Evolutionary conservation across 2,888 invertebrate species (phyloP).

Genomic region (Melolontha melolontha): DNA sequence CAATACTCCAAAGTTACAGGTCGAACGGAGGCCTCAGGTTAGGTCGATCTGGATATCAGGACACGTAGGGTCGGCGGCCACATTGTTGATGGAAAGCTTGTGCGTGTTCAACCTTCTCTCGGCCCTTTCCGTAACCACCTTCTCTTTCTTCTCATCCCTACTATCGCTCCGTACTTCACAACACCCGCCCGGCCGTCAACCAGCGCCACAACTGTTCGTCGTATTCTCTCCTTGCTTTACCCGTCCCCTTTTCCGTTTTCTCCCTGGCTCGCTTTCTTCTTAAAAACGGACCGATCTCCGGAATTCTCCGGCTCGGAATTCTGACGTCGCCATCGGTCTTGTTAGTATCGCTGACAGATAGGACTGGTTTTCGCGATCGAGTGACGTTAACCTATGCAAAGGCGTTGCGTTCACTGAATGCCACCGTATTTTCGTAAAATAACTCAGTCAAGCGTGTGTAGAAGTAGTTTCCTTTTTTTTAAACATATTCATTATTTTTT

Average conservation of each 20-base stretch:
- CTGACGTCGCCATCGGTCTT: conserved; percentile 53
- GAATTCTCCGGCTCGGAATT: conserved; percentile 47
- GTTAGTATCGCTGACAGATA: conserved; percentile 53
- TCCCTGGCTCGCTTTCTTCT: conserved; percentile 23
- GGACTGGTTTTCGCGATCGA: conserved; percentile 50
- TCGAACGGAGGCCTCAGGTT: conserved; percentile 27
- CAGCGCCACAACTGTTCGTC: conserved; percentile 49
- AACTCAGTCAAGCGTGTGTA: conserved; percentile 1
- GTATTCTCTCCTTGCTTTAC: conserved; percentile 45
- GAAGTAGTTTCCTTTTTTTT: conserved; percentile 23
- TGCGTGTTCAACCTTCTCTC: conserved; percentile 50
- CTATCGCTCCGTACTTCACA: conserved; percentile 16
- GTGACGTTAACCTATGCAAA: conserved; percentile 43
- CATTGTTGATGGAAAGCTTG: conserved; percentile 54
- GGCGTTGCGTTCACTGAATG: conserved; percentile 28
- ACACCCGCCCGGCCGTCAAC: conserved; percentile 36
- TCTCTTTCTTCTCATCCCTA: not conserved
- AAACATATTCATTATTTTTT: too few species aligned
- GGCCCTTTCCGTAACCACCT: conserved; percentile 40
- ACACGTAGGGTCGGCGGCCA: conserved; percentile 52
- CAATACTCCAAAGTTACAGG: conserved; percentile 19
- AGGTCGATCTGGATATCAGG: conserved; percentile 48
- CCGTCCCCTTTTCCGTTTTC: conserved; percentile 32
- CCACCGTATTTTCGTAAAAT: conserved; percentile 24
- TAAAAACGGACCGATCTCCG: conserved; percentile 33